Percentiles rank a stretch among this genome's conserved stretches.
Conservation (phyloP, 2,888 invertebrate species). For the Hipparchia sbordonii region DNA sequence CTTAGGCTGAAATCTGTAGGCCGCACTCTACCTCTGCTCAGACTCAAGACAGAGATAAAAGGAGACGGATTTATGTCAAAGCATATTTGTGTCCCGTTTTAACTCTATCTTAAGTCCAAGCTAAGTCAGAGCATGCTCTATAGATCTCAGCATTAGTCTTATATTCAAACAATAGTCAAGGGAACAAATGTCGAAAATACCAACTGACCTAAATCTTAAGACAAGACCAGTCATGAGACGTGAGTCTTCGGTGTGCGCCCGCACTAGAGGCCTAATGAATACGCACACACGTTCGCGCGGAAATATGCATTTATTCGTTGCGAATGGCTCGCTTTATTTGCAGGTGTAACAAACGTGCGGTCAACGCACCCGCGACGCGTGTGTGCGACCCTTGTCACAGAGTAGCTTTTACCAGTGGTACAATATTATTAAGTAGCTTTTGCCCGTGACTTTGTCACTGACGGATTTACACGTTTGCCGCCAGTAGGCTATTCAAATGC, state of each 20-base stretch:
- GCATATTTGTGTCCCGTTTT: no score
- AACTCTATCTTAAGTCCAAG: no score
- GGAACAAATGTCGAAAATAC: not conserved
- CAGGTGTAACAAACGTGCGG: conserved; percentile 76
- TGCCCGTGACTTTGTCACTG: not conserved
- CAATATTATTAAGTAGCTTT: not conserved
- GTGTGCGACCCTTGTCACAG: conserved; percentile 46
- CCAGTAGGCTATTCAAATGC: no score
- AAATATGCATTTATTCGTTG: conserved; percentile 55
- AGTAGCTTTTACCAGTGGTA: conserved; percentile 17
- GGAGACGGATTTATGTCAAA: no score
- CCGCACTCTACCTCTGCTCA: no score
- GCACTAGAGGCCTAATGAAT: conserved; percentile 48
- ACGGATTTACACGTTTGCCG: no score
- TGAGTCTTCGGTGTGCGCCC: not conserved
- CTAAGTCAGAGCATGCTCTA: no score
- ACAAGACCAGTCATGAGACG: not conserved
- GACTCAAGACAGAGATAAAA: no score
- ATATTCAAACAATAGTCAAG: no score
- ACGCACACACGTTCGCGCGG: conserved; percentile 52
- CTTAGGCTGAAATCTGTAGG: no score
- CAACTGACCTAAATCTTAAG: not conserved
- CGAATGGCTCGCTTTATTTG: conserved; percentile 68
- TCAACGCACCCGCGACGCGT: conserved; percentile 66
- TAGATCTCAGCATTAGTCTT: no score